Base-by-base conservation (phyloP, 2,797 vertebrate genomes). In the Neomorphus geoffroyi region DNA sequence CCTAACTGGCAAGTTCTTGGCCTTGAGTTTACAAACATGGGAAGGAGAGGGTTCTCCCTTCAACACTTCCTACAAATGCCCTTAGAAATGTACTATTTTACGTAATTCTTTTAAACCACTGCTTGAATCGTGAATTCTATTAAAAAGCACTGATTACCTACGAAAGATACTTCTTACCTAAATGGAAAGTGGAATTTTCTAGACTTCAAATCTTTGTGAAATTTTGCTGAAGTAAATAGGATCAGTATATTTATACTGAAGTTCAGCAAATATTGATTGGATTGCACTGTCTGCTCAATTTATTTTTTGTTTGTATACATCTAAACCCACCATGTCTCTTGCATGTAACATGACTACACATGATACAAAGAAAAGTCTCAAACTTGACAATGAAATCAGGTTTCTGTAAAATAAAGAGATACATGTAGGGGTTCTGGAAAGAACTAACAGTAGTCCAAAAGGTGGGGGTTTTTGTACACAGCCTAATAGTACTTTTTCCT, bases 51-150 rank as follows among this genome's bases (percentile, higher is more conserved):
- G 18, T 66, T 93, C 17, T 93, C 45, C 64, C 73, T 93, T 84
- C 86, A 94, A 81, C 80, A 81, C 78, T 95, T 94, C 86, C 78
- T 91, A 87, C 84, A 45, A 72, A 69, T 81, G 27, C 51, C 50
- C 45, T 39, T 46, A 65, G n/a, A 84, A 28, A 7, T 65, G 86
- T 73, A 82, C 60, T 80, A 53, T 56, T 84, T 90, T 53, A 85
- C 28, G 24, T 33, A 45, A 58, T 58, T 71, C 73, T 92, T 22
- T 41, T 78, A 90, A 93, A 61, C 14, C 46, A 35, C 35, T 53
- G 21, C 74, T 80, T 45, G 37, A 87, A 85, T 18, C 9, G 39
- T 56, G 27, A 85, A 57, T 78, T 86, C 26, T 70, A 10, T 73
- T 53, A 75, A 82, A 93, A 88, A 77, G 10, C n/a, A 66, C 28